Evolutionary conservation across 1,140 invertebrate species (phyloP).

Genomic region (Eueides isabella): DNA sequence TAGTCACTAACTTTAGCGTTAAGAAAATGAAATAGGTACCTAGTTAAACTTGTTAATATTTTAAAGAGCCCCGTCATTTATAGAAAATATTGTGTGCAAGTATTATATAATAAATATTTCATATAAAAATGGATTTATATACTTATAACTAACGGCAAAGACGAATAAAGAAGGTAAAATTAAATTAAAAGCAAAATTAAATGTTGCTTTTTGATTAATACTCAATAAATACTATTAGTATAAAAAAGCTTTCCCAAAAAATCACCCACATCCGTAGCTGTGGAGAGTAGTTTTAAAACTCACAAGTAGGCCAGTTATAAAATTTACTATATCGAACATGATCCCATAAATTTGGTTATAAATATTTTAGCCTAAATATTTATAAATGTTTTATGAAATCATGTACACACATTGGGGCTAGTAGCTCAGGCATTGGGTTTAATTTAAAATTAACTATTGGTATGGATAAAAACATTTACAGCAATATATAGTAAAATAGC

Average conservation of each 20-base stretch:
- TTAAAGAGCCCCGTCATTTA: too few species aligned
- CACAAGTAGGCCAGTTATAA: conserved; percentile 22
- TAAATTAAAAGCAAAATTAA: too few species aligned
- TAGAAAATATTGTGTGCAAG: too few species aligned
- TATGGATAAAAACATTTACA: not conserved
- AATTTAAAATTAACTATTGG: conserved; percentile 22
- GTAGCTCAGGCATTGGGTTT: conserved; percentile 44
- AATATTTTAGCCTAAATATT: conserved; percentile 31
- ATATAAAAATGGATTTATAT: too few species aligned
- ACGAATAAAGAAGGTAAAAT: not conserved
- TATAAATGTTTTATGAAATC: conserved; percentile 9
- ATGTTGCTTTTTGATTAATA: too few species aligned
- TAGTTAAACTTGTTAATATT: not conserved
- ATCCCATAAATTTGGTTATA: conserved; percentile 30
- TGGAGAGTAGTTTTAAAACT: not conserved
- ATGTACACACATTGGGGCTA: conserved; percentile 46
- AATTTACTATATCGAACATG: conserved; percentile 28
- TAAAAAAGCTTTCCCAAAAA: not conserved
- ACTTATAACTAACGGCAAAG: too few species aligned
- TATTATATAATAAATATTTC: too few species aligned
- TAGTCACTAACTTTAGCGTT: not conserved
- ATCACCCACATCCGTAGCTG: not conserved
- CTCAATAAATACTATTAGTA: not conserved
- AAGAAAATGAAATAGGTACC: not conserved
- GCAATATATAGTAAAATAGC: not conserved